Conservation (phyloP, 92 coral and sea anemone genomes). For the Nematostella vectensis region DNA sequence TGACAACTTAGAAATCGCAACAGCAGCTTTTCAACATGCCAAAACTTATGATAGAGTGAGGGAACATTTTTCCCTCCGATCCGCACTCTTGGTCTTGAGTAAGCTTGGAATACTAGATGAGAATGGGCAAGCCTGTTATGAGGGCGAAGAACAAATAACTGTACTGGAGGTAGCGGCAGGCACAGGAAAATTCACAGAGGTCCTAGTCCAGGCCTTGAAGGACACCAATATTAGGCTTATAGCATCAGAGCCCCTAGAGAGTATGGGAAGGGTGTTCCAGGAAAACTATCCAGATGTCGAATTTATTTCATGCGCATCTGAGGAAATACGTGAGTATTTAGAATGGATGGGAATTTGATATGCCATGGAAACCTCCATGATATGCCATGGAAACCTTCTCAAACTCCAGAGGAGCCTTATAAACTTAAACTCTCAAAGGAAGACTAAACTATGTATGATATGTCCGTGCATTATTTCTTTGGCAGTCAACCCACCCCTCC, state of each 20-base stretch:
- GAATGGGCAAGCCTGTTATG: neutral
- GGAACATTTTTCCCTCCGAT: constrained; percentile 5
- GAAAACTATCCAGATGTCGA: constrained; percentile 19
- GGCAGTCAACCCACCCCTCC: no score
- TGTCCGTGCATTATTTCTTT: no score
- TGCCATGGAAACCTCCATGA: no score
- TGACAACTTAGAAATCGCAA: constrained; percentile 8
- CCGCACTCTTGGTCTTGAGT: constrained; percentile 16
- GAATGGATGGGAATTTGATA: neutral
- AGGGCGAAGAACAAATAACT: neutral
- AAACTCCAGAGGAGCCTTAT: no score
- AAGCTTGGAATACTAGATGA: constrained; percentile 5
- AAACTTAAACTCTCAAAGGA: no score
- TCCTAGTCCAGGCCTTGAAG: constrained; percentile 21
- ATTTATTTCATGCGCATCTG: constrained; percentile 29
- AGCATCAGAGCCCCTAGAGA: constrained; percentile 36
- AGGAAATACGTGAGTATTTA: constrained; percentile 30
- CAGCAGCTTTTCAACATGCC: constrained; percentile 15
- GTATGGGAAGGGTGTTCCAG: constrained; percentile 25
- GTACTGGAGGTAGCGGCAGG: constrained; percentile 34
- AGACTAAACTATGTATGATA: no score
- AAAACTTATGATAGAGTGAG: constrained; percentile 19
- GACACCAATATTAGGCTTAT: constrained; percentile 9
- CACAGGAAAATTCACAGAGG: constrained; percentile 25
- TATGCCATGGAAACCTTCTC: no score